Evolutionary conservation across 2,797 vertebrate species (phyloP), one percentile per base, ranked within the genome.

Genomic region (Toxotes lorentzi): DNA sequence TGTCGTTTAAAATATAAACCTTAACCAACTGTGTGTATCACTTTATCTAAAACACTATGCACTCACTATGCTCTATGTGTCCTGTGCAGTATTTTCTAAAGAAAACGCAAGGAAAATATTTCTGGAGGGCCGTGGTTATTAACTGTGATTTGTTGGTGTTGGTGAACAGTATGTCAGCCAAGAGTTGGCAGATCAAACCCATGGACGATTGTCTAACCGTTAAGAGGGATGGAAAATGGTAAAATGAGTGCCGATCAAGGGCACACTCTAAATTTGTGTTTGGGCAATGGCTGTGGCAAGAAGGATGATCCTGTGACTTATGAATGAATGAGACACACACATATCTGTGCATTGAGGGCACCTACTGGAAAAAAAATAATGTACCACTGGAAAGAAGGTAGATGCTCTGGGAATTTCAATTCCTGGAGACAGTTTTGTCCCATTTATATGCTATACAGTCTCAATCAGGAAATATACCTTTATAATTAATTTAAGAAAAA

Each of bases 141-240:
- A 53, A 34, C 50, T 38, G 54, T 59, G 60, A 64, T 13, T 54
- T 21, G 51, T 53, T 53, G 45, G 24, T 70, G 45, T 40, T 40
- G 7, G 35, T 54, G 34, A 14, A 38, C 38, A 47, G 43, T 54
- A 45, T 47, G 27, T 71, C 54, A 72, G 40, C 23, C 32, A 11
- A 14, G 35, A 58, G 69, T 27, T 79, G 38, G 60, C 60, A 72
- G 45, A 72, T 34, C 47, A 23, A 70, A 64, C 41, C 47, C 50
- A 35, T 38, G 54, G 69, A 53, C 21, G 43, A 67, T 8, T 66
- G 45, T 40, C 16, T 7, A 47, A 64, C 43, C 68, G 51, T 73
- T 62, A 30, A 60, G 47, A 32, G 32, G 63, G 47, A 51, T 43
- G 65, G 60, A 66, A 70, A 70, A 53, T 40, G 45, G 32, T 48